Base-by-base conservation (phyloP, 1,140 invertebrate genomes). In the Andrena cerasifolii region DNA sequence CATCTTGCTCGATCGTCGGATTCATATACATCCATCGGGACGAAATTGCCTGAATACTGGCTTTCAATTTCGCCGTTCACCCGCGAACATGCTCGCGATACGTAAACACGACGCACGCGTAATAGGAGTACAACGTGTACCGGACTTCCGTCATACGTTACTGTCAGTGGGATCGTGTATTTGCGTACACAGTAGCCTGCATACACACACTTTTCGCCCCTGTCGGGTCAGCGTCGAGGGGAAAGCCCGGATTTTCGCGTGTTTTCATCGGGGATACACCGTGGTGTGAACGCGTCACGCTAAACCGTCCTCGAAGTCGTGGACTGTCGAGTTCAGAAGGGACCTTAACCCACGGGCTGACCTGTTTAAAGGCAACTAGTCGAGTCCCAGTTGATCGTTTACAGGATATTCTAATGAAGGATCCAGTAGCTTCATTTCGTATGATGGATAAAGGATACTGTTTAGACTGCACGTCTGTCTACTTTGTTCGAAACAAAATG, bases 131-230 rank as follows among this genome's bases (percentile, higher is more conserved):
- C 63, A 76, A 67, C 31, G 65, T 77, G 65, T 51, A 59, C 74
- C 74, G 74, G 74, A 77, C 74, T 77, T 77, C 66, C 74, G 74
- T 77, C 74, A 70, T 77, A 77, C 67, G 74, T 77, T 77, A 77
- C 54, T 70, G 74, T 77, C 74, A 77, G n/a, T 40, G 26, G 56
- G 14, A 31, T 61, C 74, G 54, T 21, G 66, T 70, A 76, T 77
- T 70, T 77, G 56, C 74, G 67, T 51, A 49, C 54, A 40, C 40
- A 24, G n/a, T 7, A 26, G 24, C 18, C 16, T 31, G 8, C 1
- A 31, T 18, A 14, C 24, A 26, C 10, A 45, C 33, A 70, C 54
- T 70, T 77, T 40, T 43, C 54, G 74, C 24, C n/a, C 14, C 26
- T 65, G 24, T n/a, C 24, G 40, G 21, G 40, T 24, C 10, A 28